Base-by-base conservation (phyloP, 2,113 vertebrate species). In the Holacanthus passer region DNA sequence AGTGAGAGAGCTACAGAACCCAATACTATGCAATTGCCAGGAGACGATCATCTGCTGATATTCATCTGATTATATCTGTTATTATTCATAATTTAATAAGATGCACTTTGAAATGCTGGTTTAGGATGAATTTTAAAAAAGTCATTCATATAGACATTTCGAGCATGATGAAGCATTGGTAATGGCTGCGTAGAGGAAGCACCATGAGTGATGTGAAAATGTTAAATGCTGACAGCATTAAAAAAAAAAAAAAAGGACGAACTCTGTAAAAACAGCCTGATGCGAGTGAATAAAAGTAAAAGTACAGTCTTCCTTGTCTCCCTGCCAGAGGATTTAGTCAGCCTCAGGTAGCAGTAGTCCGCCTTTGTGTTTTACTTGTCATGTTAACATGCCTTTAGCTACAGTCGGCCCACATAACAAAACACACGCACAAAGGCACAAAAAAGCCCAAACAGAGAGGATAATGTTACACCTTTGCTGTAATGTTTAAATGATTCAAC, bases 401-500 rank as follows among this genome's bases (percentile, higher is more conserved):
- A 50, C 66, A 84, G 24, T 56, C 29, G 70, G 5, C n/a, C 65
- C 39, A 47, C 69, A 58, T 60, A 78, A 81, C 67, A 81, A 83
- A 83, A 76, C 65, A 74, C n/a, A 78, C 39, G 39, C 16, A 70
- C 39, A 19, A 82, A 78, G 58, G 59, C 43, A 83, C 17, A 74
- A 74, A 86, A 76, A 67, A 53, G 20, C 43, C 39, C 53, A 73
- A 71, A 81, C 48, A 77, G 27, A 73, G 48, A 29, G 63, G 81
- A 76, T 83, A 84, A 72, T 29, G 62, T 91, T 90, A 75, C 83
- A 86, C 58, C 75, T 92, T 88, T 52, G 13, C 84, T 66, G 81
- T 81, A 76, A 81, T 77, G 81, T 85, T 82, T 81, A 87, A 88
- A 74, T 78, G 81, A 85, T 65, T 88, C 20, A n/a, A 69, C 88